Evolutionary conservation across 1,140 invertebrate species (phyloP).

Genomic region (Drosophila bocqueti): DNA sequence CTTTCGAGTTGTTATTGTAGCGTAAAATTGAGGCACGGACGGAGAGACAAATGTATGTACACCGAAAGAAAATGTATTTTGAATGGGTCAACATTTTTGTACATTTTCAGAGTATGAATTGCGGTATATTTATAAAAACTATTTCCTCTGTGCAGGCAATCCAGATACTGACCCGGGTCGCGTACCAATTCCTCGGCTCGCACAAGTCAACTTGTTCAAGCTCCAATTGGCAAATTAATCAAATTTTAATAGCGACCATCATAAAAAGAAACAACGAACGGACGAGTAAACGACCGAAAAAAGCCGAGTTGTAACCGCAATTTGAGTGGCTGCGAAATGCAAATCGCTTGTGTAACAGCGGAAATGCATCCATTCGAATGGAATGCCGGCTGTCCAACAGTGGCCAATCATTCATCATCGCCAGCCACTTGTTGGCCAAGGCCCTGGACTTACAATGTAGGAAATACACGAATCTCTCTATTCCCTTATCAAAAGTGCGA

Average conservation of each 20-base stretch:
- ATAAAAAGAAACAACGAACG: constrained; percentile 2
- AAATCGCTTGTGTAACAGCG: constrained; percentile 52
- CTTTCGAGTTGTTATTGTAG: constrained; percentile 64
- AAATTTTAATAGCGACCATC: constrained; percentile 48
- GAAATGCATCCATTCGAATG: constrained; percentile 49
- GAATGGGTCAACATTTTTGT: constrained; percentile 14
- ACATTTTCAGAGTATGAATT: not conserved
- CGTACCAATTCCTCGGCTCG: constrained; percentile 45
- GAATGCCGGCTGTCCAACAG: constrained; percentile 33
- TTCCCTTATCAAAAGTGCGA: constrained; percentile 21
- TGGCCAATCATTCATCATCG: constrained; percentile 48
- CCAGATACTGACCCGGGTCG: constrained; percentile 39
- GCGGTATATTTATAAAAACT: not conserved
- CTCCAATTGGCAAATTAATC: constrained; percentile 75
- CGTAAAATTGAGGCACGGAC: constrained; percentile 68
- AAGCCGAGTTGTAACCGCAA: constrained; percentile 41
- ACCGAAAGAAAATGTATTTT: constrained; percentile 6
- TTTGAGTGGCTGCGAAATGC: constrained; percentile 49
- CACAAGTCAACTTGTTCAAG: constrained; percentile 52
- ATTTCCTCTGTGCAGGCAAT: not conserved
- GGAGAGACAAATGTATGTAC: constrained; percentile 15
- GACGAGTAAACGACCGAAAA: constrained; percentile 1
- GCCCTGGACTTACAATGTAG: constrained; percentile 1
- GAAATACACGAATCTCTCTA: not conserved
- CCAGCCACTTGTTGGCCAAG: no score